phyloP scores from a whole-genome alignment of 2,888 invertebrate species.

The Eupithecia exiguata region DNA sequence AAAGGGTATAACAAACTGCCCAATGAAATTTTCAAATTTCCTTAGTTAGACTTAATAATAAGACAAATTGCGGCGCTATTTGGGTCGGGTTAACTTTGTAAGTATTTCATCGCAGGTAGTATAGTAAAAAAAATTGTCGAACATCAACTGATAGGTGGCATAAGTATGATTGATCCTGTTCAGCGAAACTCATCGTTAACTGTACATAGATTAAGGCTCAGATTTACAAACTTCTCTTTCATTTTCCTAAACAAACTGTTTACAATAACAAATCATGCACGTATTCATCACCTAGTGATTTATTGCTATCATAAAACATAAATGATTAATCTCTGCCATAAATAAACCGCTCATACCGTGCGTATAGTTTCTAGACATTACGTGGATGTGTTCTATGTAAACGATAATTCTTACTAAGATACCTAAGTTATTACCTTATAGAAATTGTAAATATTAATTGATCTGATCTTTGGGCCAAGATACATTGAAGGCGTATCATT shows the following conservation, averaged over 20 bases:
- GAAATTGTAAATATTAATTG: too few species aligned
- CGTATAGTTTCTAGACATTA: neutral
- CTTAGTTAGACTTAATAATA: too few species aligned
- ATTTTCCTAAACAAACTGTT: neutral
- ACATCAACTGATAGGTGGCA: neutral
- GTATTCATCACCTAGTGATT: neutral
- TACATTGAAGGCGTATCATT: neutral
- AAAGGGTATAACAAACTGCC: too few species aligned
- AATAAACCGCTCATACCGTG: neutral
- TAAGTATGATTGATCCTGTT: neutral
- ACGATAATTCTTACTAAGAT: neutral
- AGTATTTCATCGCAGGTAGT: too few species aligned
- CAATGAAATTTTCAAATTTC: too few species aligned
- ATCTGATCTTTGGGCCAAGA: neutral
- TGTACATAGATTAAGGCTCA: neutral
- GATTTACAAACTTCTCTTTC: neutral
- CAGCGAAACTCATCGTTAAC: neutral
- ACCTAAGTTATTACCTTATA: too few species aligned
- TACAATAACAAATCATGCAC: neutral
- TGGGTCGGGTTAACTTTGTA: too few species aligned
- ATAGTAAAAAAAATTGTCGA: too few species aligned
- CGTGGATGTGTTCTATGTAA: neutral
- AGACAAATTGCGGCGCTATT: too few species aligned
- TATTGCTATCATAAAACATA: neutral
- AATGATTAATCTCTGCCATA: neutral